Evolutionary conservation across 2,888 invertebrate genomes (phyloP), one percentile per base, ranked within the genome.

Genomic region (Erynnis tages): DNA sequence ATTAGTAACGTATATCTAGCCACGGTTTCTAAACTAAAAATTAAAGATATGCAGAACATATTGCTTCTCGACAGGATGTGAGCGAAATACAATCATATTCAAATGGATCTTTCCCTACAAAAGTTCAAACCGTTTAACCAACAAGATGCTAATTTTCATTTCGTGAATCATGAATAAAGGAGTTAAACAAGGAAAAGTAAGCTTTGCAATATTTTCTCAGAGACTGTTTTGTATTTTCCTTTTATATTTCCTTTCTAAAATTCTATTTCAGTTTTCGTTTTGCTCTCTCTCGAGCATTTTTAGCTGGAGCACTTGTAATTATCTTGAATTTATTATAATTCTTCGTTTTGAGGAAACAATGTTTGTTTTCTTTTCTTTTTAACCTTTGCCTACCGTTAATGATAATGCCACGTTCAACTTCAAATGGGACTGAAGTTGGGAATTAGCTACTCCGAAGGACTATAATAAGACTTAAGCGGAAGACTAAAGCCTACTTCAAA

Each of bases 271-370:
- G 27, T 27, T 32, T 32, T 23, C 34, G 25, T 50, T 50, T 40
- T 29, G 10, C 14, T 35, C 23, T 13, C 48, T 13, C 8, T 14
- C 8, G 25, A n/a, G n/a, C 41, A 11, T 49, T 41, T 34, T 49
- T 49, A 43, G 35, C 27, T 43, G 8, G 43, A 40, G 43, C 43
- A 29, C 41, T 50, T 43, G 17, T 50, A 50, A 50, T 50, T 50
- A 50, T 34, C 27, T 13, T 35, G 35, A 50, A 50, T 50, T 50
- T 35, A 50, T 48, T 48, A 34, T 27, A 41, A 49, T 43, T 35
- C 17, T 50, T 35, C 25, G 13, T 49, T 34, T 43, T 17, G 34
- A 35, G 17, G 29, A 30, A 11, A 8, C 27, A 27, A 2, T 27
- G 27, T 27, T 27, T 27, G 27, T 27, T 27, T 27, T 27, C 5